Percentiles rank a stretch among this genome's conserved stretches.
Conservation (phyloP, 2,113 vertebrate genomes). For the Salminus brasiliensis region DNA sequence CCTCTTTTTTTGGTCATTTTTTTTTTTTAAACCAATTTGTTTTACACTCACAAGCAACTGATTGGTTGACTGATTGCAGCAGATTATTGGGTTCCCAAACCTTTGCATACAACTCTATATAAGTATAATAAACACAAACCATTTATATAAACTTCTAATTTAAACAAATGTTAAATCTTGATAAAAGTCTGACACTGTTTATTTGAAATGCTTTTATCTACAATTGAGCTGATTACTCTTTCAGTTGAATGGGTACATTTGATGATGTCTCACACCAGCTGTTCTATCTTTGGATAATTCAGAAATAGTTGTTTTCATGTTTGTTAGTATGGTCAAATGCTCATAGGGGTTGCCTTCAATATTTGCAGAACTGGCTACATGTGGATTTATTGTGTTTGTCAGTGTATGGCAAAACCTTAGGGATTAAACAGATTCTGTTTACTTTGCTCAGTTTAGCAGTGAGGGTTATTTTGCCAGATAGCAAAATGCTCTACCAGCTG, state of each 20-base stretch:
- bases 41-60: no score
- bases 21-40: no score
- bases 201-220: no score
- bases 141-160: no score
- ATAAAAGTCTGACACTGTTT: no score
- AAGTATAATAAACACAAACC: no score
- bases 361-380: slow-evolving; percentile 22
- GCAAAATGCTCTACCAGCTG: slow-evolving; percentile 8
- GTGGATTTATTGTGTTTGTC: slow-evolving; percentile 10
- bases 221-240: not conserved
- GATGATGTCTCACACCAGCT: not conserved
- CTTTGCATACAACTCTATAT: no score
- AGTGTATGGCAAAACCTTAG: not conserved
- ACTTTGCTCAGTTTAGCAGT: slow-evolving; percentile 5
- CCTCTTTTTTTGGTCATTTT: no score
- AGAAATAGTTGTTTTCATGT: not conserved
- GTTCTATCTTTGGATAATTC: not conserved
- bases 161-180: no score
- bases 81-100: no score
- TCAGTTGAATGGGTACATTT: not conserved
- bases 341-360: slow-evolving; percentile 1
- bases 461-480: slow-evolving; percentile 35
- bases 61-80: no score
- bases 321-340: slow-evolving; percentile 23
- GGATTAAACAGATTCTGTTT: slow-evolving; percentile 29